These are phyloP conservation scores for Gonatopus flavifemur DNA, from an alignment of 1,140 invertebrate genomes.

Conservation along the genomic window DNA sequence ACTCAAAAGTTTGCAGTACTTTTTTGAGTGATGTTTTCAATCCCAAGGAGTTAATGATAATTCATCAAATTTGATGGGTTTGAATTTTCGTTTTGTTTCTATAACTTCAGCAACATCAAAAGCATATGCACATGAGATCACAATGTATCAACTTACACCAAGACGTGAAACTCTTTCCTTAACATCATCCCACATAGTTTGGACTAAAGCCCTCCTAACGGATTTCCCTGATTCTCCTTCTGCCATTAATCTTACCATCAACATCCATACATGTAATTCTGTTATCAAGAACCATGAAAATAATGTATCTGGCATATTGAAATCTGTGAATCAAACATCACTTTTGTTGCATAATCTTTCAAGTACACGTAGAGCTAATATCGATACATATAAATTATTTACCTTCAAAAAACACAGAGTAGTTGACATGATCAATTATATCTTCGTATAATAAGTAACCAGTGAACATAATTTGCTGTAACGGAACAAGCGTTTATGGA, in stretches of 20 bases:
- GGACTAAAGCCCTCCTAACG: conserved; percentile 72
- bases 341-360: neutral
- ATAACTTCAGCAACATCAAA: too few species aligned
- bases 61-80: too few species aligned
- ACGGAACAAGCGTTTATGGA: too few species aligned
- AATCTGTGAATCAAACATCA: conserved; percentile 58
- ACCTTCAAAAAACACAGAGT: conserved; percentile 25
- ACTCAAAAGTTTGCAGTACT: too few species aligned
- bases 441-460: conserved; percentile 6
- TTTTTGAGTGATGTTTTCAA: too few species aligned
- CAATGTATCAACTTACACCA: conserved; percentile 70
- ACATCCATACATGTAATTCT: conserved; percentile 84
- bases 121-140: too few species aligned
- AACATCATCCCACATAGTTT: conserved; percentile 83
- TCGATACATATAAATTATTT: neutral
- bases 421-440: conserved; percentile 11
- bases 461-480: conserved; percentile 3
- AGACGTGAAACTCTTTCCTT: conserved; percentile 70
- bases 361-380: neutral
- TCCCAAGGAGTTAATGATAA: too few species aligned
- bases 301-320: conserved; percentile 76
- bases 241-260: conserved; percentile 74
- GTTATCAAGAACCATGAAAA: conserved; percentile 82
- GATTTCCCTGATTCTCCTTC: conserved; percentile 70
- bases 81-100: too few species aligned